Percentiles rank a stretch among this genome's conserved stretches.
phyloP scores from a whole-genome alignment of 2,113 vertebrate species.

The Candoia aspera region DNA sequence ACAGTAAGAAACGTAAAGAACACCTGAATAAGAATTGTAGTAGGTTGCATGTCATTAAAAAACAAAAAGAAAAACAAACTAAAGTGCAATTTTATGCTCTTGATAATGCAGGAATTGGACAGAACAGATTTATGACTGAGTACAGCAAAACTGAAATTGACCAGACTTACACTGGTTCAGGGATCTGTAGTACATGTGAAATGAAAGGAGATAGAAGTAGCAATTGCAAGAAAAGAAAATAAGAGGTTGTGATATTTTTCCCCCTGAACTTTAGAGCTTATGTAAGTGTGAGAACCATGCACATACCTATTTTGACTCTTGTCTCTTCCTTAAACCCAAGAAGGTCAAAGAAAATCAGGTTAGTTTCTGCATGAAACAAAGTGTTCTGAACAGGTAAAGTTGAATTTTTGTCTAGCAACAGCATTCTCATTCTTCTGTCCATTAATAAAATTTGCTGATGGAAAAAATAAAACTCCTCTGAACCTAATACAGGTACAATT shows the following conservation, averaged over 20 bases:
- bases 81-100: not conserved
- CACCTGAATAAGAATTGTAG: not conserved
- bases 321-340: not conserved
- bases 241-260: not conserved
- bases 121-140: not conserved
- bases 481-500: not conserved
- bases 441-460: not conserved
- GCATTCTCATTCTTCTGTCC: not conserved
- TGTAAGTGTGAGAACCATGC: not conserved
- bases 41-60: not conserved
- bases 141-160: not conserved
- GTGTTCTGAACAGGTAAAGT: not conserved
- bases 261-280: not conserved
- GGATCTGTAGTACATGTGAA: not conserved
- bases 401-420: not conserved
- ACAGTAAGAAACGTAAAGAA: not conserved
- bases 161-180: not conserved
- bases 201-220: not conserved
- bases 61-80: not conserved
- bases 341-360: no score
- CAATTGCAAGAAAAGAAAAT: not conserved
- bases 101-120: not conserved
- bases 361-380: not conserved
- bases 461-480: not conserved
- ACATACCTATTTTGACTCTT: not conserved